Evolutionary conservation across 2,888 invertebrate species (phyloP), one percentile per base, ranked within the genome.

Genomic region (Dugesia japonica): DNA sequence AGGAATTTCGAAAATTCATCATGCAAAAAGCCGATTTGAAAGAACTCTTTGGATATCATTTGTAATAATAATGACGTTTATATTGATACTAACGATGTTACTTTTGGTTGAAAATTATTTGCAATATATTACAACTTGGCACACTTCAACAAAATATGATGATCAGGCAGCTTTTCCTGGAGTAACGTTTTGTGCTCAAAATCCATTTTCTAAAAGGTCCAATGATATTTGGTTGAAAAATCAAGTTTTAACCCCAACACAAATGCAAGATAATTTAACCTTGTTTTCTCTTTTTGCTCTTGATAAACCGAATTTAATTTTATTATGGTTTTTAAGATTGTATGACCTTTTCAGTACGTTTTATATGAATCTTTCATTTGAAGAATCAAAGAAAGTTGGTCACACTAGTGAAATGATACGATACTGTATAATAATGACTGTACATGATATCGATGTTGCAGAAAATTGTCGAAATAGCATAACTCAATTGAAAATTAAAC

Each of bases 111-210:
- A 26, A 1, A 31, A 74, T 71, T 74, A 42, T 15, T 28, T 74
- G 17, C 26, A 38, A n/a, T 74, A 74, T 31, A 72, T 26, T n/a
- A 74, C 74, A 31, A 31, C 74, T 23, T 74, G 74, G 74, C 74
- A 74, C 42, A 74, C 74, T 1, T 28, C 4, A 1, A 33, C 74
- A 1, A 31, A 28, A 71, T 38, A 26, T 72, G 74, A 74, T 71
- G 71, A 74, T 28, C 33, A 28, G 42, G 26, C 74, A 1, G 7
- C 28, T 1, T 74, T 74, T 71, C 74, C 74, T 1, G 33, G 28
- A 1, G 20, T 74, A n/a, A 74, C 74, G 7, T n/a, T 74, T 1
- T 74, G 74, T 71, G 33, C 74, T 1, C 74, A 74, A 31, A 74
- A 74, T 74, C 74, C 74, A 23, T 74, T 74, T 71, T 23, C 38